Evolutionary conservation across 2,888 invertebrate species (phyloP), one percentile per base, ranked within the genome.

Genomic region (Beris morrisii): DNA sequence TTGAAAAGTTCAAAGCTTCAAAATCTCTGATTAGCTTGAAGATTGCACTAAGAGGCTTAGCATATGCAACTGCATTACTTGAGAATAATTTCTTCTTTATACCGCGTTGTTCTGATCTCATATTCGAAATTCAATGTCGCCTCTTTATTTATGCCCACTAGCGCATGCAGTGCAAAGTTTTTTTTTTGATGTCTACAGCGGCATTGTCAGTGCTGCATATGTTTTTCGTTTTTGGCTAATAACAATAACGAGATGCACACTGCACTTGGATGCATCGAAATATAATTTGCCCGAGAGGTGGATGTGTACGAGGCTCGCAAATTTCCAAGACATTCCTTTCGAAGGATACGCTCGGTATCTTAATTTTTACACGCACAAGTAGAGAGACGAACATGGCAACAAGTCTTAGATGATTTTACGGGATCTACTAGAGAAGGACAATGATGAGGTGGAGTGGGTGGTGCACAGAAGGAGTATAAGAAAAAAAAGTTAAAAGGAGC

Each of bases 401-500:
- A 48, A 59, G 58, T 59, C 58, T 48, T 15, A 11, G 50, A 9
- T 22, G 22, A 22, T 22, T 22, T 22, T 22, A 22, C 22, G 22
- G 22, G 3, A 22, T 22, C 22, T 22, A 22, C 22, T 22, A 22
- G 22, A 22, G 22, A 3, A 22, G 2, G 22, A 22, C 22, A 22
- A 22, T 31, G 7, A 4, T 30, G 28, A 30, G 48, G 28, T 28
- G 61, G 32, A 61, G 50, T 52, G 50, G 13, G n/a, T 50, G 43
- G 32, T 32, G 52, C 5, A 22, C 4, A 13, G 43, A 22, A 13
- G 15, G 15, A 30, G 28, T 9, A 45, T 43, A 59, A 52, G 50
- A 61, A 61, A 43, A 22, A 32, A 38, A 61, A 52, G 50, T 61
- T 52, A 59, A 67, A 67, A 64, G 64, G 53, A 59, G 65, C 67